Conservation (phyloP, 2,888 invertebrate species). For the Trissoscelio sp. region DNA sequence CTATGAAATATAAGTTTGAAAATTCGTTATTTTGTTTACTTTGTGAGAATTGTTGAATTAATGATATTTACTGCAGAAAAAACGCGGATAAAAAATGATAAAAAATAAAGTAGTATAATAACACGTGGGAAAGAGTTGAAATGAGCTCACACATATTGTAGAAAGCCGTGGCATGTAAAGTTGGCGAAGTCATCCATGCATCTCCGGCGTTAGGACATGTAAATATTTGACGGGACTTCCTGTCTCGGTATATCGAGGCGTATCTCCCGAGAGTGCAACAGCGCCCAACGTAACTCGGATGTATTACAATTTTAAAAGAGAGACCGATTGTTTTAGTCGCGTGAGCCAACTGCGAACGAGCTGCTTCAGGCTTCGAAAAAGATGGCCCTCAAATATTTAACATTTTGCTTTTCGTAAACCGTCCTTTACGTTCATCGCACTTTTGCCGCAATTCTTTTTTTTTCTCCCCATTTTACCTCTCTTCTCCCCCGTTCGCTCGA, state of each 20-base stretch:
- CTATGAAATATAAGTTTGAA: too few species aligned
- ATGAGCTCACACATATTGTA: slow-evolving; percentile 33
- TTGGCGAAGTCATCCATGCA: slow-evolving; percentile 57
- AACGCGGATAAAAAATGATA: too few species aligned
- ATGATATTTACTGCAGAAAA: too few species aligned
- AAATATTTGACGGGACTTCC: slow-evolving; percentile 68
- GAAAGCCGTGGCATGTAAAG: slow-evolving; percentile 42
- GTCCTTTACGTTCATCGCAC: slow-evolving; percentile 35
- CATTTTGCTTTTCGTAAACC: slow-evolving; percentile 63
- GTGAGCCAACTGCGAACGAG: slow-evolving; percentile 77
- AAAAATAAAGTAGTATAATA: too few species aligned
- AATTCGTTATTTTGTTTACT: too few species aligned
- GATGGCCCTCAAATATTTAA: slow-evolving; percentile 69
- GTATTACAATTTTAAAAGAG: slow-evolving; percentile 77
- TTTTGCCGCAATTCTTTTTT: slow-evolving; percentile 20
- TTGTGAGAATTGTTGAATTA: too few species aligned
- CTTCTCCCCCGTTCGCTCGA: slow-evolving; percentile 37
- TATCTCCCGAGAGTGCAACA: slow-evolving; percentile 60
- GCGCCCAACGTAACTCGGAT: slow-evolving; percentile 64
- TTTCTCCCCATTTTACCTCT: too few species aligned
- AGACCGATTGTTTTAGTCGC: slow-evolving; percentile 77
- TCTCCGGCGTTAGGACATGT: slow-evolving; percentile 65
- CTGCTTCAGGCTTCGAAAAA: slow-evolving; percentile 69
- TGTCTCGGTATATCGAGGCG: slow-evolving; percentile 67
- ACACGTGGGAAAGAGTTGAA: slow-evolving; percentile 23